Evolutionary conservation across 1,140 invertebrate species (phyloP).

Genomic region (Aporrectodea caliginosa): DNA sequence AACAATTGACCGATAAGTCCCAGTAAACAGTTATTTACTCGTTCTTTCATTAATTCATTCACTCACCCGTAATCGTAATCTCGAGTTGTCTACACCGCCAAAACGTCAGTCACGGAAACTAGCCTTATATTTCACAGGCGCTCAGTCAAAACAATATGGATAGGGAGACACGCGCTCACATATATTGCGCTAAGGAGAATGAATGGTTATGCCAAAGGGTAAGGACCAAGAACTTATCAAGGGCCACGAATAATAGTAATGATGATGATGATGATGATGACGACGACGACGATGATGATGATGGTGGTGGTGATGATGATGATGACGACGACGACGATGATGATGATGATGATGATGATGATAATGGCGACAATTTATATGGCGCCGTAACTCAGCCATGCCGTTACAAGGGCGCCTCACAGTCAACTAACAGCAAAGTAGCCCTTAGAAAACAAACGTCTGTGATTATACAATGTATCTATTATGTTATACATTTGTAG

Average conservation of each 20-base stretch:
- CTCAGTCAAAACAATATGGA: neutral
- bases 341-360: slow-evolving; percentile 2
- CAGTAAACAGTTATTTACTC: too few relatives aligned
- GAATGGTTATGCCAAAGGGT: neutral
- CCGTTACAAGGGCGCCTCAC: neutral
- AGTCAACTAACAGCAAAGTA: neutral
- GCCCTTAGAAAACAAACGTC: too few relatives aligned
- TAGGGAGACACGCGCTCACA: too few relatives aligned
- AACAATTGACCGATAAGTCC: too few relatives aligned
- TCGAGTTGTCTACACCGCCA: neutral
- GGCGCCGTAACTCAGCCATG: neutral
- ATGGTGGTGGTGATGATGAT: neutral
- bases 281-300: neutral
- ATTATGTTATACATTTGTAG: too few relatives aligned
- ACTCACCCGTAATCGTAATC: neutral
- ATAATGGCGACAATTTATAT: neutral
- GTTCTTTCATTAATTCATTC: too few relatives aligned
- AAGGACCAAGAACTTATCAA: too few relatives aligned
- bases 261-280: neutral
- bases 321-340: neutral
- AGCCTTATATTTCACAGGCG: neutral
- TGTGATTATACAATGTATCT: too few relatives aligned
- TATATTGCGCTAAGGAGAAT: neutral
- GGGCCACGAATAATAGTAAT: neutral
- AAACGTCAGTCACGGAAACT: neutral